Evolutionary conservation across 2,797 vertebrate species (phyloP).

Genomic region (Pseudochirops cupreus): DNA sequence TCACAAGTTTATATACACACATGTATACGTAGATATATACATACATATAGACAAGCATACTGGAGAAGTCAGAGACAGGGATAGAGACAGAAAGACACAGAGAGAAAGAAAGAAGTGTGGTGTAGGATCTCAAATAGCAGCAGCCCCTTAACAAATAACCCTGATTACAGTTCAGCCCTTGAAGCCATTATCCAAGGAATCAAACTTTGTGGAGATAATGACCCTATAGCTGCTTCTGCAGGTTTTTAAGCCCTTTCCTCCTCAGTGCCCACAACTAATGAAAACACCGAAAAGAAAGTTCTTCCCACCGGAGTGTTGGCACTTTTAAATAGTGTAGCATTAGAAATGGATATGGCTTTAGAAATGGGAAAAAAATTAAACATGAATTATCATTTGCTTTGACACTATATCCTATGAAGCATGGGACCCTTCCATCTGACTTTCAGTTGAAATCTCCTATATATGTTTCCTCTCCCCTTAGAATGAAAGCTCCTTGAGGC

Average conservation of each 20-base stretch:
- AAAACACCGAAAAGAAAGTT: not conserved
- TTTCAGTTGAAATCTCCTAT: not conserved
- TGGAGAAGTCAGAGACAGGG: not conserved
- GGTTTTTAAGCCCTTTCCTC: not conserved
- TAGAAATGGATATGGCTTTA: not conserved
- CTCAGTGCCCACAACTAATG: not conserved
- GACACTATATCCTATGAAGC: not conserved
- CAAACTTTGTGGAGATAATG: not conserved
- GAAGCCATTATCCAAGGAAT: not conserved
- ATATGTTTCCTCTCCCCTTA: not conserved
- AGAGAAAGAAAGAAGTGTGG: not conserved
- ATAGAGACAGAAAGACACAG: not conserved
- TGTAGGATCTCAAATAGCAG: not conserved
- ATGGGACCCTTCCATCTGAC: not conserved
- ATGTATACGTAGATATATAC: not conserved
- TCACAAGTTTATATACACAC: not conserved
- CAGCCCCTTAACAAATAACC: not conserved
- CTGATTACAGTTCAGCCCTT: not conserved
- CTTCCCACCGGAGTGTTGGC: not conserved
- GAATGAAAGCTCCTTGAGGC: not conserved
- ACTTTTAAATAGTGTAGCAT: not conserved
- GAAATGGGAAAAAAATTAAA: not conserved
- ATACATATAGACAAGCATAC: not conserved
- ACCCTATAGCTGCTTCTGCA: not conserved
- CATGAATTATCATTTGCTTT: not conserved